phyloP scores from a whole-genome alignment of 2,113 vertebrate species.

The Microcebus jonahi region DNA sequence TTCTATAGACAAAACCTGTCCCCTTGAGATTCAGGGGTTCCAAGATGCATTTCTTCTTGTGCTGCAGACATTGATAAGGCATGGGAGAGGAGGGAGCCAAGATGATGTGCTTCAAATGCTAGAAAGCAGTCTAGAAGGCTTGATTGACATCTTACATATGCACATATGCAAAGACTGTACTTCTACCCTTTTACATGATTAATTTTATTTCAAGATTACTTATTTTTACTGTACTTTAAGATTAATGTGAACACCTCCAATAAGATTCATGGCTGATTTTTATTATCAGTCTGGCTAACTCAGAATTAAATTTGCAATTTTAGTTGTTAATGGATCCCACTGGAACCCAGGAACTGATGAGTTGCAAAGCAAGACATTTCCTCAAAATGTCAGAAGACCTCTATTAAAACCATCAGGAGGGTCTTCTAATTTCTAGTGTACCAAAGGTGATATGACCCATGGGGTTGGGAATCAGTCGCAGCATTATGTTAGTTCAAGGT shows the following conservation, averaged over 20 bases:
- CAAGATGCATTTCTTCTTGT: background rate
- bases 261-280: background rate
- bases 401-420: background rate
- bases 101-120: background rate
- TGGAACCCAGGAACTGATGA: background rate
- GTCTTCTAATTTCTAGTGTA: background rate
- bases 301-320: background rate
- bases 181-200: background rate
- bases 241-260: background rate
- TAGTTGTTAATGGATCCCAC: background rate
- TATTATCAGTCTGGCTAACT: background rate
- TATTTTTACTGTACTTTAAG: background rate
- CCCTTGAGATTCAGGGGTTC: background rate
- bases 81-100: background rate
- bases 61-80: background rate
- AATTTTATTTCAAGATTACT: background rate
- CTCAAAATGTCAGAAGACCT: background rate
- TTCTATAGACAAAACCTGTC: background rate
- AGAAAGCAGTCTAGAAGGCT: background rate
- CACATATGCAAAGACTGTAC: too few species aligned
- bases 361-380: background rate
- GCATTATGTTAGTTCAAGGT: background rate
- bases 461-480: background rate
- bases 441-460: background rate
- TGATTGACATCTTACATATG: too few species aligned